A percentile compares a stretch with the other conserved stretches of the same genome.
phyloP scores from a whole-genome alignment of 2,888 invertebrate genomes.

The Opisthograptis luteolata region DNA sequence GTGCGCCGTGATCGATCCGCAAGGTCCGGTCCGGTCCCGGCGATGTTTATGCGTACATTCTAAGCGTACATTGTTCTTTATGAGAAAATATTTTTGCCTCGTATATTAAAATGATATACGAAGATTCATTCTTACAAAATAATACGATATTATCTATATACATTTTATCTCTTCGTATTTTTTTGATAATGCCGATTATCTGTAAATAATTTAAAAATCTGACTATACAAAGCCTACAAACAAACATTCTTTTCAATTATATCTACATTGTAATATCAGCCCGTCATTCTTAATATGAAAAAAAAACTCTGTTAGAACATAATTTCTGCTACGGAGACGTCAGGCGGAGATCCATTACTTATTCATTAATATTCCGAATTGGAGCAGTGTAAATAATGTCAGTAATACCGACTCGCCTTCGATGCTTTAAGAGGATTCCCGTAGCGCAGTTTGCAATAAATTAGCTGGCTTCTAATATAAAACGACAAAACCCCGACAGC shows the following conservation, averaged over 20 bases:
- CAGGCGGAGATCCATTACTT: constrained; percentile 19
- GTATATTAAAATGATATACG: constrained; percentile 1
- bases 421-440: constrained; percentile 68
- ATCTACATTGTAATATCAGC: too few relatives aligned
- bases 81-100: constrained; percentile 19
- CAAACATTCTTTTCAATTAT: too few relatives aligned
- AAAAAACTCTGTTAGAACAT: constrained; percentile 1
- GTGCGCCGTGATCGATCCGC: constrained; percentile 78
- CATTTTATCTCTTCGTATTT: too few relatives aligned
- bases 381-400: constrained; percentile 49
- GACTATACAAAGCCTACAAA: too few relatives aligned
- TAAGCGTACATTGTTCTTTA: constrained; percentile 51
- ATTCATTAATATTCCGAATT: constrained; percentile 33
- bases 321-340: constrained; percentile 1
- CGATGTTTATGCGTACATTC: constrained; percentile 69
- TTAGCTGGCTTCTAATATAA: constrained; percentile 82
- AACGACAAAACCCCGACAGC: constrained; percentile 79
- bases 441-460: constrained; percentile 81
- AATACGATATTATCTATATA: too few relatives aligned
- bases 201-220: too few relatives aligned
- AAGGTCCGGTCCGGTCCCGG: constrained; percentile 49
- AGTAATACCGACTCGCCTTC: constrained; percentile 49
- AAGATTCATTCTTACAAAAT: too few relatives aligned
- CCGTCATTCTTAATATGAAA: neutral
- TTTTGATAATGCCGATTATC: too few relatives aligned